Base-by-base conservation (phyloP, 1,140 invertebrate genomes). In the Dreissena polymorpha region DNA sequence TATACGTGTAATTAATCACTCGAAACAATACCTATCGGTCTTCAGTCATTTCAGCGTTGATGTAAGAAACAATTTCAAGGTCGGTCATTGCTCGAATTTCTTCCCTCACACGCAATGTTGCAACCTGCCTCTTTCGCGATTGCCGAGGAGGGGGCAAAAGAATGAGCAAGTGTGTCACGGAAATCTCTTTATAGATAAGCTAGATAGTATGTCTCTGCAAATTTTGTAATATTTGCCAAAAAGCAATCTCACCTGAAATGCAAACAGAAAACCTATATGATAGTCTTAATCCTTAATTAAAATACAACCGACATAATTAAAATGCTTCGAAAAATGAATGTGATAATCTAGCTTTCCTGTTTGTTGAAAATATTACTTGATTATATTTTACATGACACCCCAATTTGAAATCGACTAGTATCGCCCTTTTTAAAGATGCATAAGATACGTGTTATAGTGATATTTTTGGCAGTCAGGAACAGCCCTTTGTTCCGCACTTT, bases 21-120 rank as follows among this genome's bases (percentile, higher is more conserved):
- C 8, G 10, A 29, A 70, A 6, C 12, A 21, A 55, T 67, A 78
- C 78, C 55, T 71, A 21, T 80, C 51, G 10, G 25, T n/a, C 51
- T 80, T 80, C 25, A 80, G 51, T 10, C 23, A 27, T 39, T 80
- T 80, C 5, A 80, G 78, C 78, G n/a, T 13, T 27, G 29, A 80
- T 71, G 23, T 72, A 80, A 5, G 39, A 13, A 29, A 27, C 18
- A 16, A 65, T 10, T 23, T 80, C 50, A 0, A 0, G 27, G 10
- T 13, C 10, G 0, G 12, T 63, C 69, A 80, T 55, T 57, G 69
- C 23, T 21, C 78, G 50, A 3, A 80, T n/a, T 80, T 80, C 78
- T 57, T 16, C 10, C 25, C 78, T 23, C 10, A 55, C 27, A 39
- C 78, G 50, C 7, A 2, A 25, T 55, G 21, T 14, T 8, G 65